Percentiles rank a stretch among this genome's conserved stretches.
phyloP scores from a whole-genome alignment of 1,140 invertebrate genomes.

The Teleopsis dalmanni region DNA sequence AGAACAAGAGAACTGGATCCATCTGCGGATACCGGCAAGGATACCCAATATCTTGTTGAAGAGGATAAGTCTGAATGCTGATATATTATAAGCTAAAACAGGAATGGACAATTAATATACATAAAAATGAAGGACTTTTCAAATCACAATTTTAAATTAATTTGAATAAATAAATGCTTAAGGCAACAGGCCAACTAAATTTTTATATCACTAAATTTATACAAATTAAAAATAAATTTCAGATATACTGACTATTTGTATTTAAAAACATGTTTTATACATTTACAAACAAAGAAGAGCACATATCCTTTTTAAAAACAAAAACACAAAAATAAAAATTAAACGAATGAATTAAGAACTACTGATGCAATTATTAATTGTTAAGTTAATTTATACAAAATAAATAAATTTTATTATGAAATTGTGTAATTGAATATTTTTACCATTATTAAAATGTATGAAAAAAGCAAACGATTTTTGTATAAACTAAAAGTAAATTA shows the following conservation, averaged over 20 bases:
- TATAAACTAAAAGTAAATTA: no score
- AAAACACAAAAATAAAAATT: neutral
- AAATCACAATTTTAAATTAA: no score
- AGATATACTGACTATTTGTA: neutral
- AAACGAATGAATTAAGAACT: neutral
- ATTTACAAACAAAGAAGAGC: neutral
- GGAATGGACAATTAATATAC: no score
- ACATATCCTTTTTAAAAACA: constrained; percentile 7
- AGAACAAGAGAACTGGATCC: constrained; percentile 75
- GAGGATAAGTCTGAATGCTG: constrained; percentile 60
- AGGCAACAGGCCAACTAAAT: no score
- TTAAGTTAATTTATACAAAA: constrained; percentile 9
- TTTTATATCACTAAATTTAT: no score
- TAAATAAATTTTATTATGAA: neutral
- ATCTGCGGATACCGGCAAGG: constrained; percentile 79
- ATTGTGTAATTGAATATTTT: no score
- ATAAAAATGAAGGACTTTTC: no score
- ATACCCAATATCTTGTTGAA: constrained; percentile 81
- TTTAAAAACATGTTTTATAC: neutral
- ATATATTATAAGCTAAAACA: constrained; percentile 29
- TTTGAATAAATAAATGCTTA: no score
- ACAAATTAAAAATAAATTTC: no score
- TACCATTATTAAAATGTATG: no score
- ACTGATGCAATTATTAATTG: constrained; percentile 12
- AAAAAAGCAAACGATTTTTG: no score